Evolutionary conservation across 2,888 invertebrate species (phyloP), one percentile per base, ranked within the genome.

Genomic region (Tupiocoris notatus): DNA sequence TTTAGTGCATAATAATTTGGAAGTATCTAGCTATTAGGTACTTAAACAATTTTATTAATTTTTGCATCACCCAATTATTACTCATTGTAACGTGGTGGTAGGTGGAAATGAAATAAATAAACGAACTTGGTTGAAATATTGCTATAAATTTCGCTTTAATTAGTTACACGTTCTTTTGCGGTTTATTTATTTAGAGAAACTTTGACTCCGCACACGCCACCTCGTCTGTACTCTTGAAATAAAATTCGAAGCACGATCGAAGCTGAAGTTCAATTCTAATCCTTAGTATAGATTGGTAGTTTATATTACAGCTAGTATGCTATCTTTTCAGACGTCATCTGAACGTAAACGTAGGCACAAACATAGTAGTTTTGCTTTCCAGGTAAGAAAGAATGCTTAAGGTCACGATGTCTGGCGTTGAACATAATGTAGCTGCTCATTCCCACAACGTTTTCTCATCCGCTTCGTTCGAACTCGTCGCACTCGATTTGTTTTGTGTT

Each of bases 401-500:
- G 76, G 76, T 76, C 76, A 76, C 76, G 68, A 62, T 76, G 68
- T 76, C 68, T 76, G 76, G 67, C 76, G 63, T 76, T 76, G 18
- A 67, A 25, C 12, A 39, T 17, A 68, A 63, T 20, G 68, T 70
- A 68, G 76, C 61, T 65, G 63, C 76, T 76, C 56, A 73, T 73
- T 67, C 22, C 73, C 39, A 62, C 73, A 56, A 17, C 20, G 21
- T 70, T 59, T 70, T 70, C n/a, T n/a, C 39, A 39, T 39, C n/a
- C 24, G 70, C 70, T 61, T 70, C 9, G 25, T 58, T 21, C 12
- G 56, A 56, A 65, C 58, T 75, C 57, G 54, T 57, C 21, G 64
- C 75, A 75, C 61, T 75, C 63, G 21, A 65, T 21, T 73, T 62
- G 25, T 58, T 73, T 39, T 59, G 20, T 61, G 25, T 24, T 63